These are phyloP conservation scores for Passer domesticus DNA, from an alignment of 2,113 vertebrate genomes.

Conservation along the genomic window DNA sequence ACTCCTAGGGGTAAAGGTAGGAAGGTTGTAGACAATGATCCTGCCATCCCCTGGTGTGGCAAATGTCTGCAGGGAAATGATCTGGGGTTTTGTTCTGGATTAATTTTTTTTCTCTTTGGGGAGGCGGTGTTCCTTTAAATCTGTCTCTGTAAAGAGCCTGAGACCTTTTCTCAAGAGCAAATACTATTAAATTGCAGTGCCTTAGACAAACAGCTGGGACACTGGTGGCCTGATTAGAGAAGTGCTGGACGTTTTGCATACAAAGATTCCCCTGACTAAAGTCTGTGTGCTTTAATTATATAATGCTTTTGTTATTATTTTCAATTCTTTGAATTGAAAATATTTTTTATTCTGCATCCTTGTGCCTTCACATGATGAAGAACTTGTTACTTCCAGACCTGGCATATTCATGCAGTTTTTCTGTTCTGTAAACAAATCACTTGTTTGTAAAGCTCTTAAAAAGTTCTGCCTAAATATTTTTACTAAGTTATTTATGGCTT, in stretches of 20 bases:
- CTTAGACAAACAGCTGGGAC: not conserved
- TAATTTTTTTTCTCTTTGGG: not conserved
- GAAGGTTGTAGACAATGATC: not conserved
- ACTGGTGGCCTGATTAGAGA: not conserved
- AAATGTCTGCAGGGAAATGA: not conserved
- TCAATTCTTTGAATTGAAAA: not conserved
- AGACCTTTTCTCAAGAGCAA: not conserved
- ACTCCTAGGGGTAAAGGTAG: not conserved
- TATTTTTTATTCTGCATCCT: not conserved
- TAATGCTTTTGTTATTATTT: not conserved
- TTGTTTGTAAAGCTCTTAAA: conserved; percentile 13
- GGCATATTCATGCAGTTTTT: not conserved
- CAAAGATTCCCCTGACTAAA: not conserved
- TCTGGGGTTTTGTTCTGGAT: not conserved
- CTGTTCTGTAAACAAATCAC: conserved; percentile 18
- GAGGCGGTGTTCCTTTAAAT: not conserved
- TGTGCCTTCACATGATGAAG: not conserved
- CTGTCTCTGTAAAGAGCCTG: not conserved
- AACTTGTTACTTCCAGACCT: not conserved
- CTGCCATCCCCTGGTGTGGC: not conserved
- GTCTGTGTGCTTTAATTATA: not conserved
- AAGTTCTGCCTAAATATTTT: not conserved
- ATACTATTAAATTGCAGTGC: not conserved
- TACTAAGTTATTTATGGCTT: not conserved
- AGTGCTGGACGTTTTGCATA: not conserved